Base-by-base conservation (phyloP, 2,113 vertebrate genomes). In the Nycticebus coucang region DNA sequence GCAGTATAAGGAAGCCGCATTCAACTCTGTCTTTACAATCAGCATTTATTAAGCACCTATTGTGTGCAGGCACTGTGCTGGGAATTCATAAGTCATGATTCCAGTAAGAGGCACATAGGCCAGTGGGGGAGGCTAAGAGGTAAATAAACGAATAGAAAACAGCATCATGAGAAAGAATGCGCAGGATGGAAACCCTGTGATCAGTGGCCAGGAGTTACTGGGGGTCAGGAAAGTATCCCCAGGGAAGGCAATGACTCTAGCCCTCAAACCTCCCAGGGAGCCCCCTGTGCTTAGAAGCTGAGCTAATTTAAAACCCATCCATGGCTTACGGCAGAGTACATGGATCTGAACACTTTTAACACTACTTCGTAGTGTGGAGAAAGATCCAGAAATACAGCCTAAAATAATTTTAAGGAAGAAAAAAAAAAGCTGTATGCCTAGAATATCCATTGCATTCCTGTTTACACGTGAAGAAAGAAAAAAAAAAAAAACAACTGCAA, bases 141-240 rank as follows among this genome's bases (percentile, higher is more conserved):
- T 21, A 75, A 88, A 18, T 13, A 30, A 66, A 21, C 3, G 4
- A 41, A 10, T 15, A 82, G 45, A 60, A 64, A 83, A 82, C n/a
- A 50, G 5, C 22, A 60, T 53, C n/a, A 14, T 9, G 41, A 77
- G 57, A 89, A 81, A 86, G 35, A 11, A 4, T 30, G 24, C 45
- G 72, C 24, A 14, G 62, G 71, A 60, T 21, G 18, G 87, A 72
- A 62, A 86, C 22, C n/a, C 33, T 72, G 62, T 6, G 12, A 22
- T 2, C 15, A 10, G 59, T 8, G 15, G 10, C 22, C 7, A 8
- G 3, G 22, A n/a, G 6, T 14, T 15, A 30, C 7, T 4, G 4
- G 64, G 28, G 14, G 15, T 13, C 8, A 0, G 69, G 33, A 59
- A 41, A 22, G 14, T 2, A 41, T 72, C 26, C 66, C 66, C 12